Evolutionary conservation across 2,113 vertebrate genomes (phyloP).

Genomic region (Anthoscopus minutus): DNA sequence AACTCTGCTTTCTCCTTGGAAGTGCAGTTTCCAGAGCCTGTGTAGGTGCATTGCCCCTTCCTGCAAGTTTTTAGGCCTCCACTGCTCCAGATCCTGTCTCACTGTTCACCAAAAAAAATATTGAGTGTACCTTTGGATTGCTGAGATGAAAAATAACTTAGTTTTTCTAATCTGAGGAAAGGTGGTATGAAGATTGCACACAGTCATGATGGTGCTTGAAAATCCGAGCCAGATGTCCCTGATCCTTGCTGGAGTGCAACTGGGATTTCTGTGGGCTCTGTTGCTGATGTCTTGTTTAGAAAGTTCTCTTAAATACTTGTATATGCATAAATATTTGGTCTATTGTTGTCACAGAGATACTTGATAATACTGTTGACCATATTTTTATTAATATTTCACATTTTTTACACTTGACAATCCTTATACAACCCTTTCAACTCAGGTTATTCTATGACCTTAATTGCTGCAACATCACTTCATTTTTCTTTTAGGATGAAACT

Average conservation of each 20-base stretch:
- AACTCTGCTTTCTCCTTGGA: background rate
- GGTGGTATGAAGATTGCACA: accelerated
- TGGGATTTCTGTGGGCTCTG: background rate
- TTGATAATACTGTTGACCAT: background rate
- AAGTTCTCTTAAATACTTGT: background rate
- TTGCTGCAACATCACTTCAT: background rate
- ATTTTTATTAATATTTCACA: background rate
- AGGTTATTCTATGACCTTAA: background rate
- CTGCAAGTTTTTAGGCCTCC: background rate
- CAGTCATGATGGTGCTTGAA: background rate
- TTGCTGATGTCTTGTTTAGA: background rate
- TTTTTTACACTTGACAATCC: background rate
- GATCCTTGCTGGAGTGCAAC: background rate
- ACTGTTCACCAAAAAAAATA: background rate
- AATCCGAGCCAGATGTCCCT: constrained; percentile 1
- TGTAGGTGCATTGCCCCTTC: background rate
- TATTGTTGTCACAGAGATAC: background rate
- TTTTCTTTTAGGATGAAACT: background rate
- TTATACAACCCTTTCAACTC: background rate
- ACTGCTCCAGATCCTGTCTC: background rate
- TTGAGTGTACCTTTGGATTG: background rate
- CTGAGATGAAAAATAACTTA: background rate
- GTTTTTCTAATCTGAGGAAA: background rate
- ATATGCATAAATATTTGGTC: background rate
- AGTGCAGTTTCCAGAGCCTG: background rate